Conservation (phyloP, 1,140 invertebrate species). For the Euwallacea similis region DNA sequence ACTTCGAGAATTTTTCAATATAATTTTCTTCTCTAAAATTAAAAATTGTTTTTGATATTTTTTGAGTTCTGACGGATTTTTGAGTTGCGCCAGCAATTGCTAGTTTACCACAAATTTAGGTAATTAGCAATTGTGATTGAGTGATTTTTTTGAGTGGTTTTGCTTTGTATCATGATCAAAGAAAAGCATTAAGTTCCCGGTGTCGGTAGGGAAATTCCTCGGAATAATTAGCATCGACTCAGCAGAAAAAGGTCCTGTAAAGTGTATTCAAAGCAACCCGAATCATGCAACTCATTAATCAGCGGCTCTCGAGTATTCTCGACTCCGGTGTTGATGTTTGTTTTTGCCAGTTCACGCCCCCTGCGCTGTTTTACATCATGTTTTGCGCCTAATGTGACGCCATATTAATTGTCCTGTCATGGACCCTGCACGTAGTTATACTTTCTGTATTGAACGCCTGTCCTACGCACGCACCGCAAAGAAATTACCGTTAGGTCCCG, state of each 20-base stretch:
- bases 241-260: constrained; percentile 3
- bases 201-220: too few species aligned
- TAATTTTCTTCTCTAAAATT: too few species aligned
- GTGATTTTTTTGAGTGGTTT: neutral
- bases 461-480: too few species aligned
- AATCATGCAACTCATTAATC: constrained; percentile 34
- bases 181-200: too few species aligned
- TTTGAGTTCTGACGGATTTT: too few species aligned
- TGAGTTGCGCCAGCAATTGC: too few species aligned
- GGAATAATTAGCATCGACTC: constrained; percentile 15
- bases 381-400: constrained; percentile 32
- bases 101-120: too few species aligned
- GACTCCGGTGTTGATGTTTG: constrained; percentile 24
- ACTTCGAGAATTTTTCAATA: too few species aligned
- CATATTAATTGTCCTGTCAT: constrained; percentile 18
- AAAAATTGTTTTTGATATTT: too few species aligned
- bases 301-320: neutral
- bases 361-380: constrained; percentile 26
- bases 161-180: neutral
- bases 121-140: too few species aligned
- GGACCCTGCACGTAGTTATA: neutral
- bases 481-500: too few species aligned
- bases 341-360: constrained; percentile 33
- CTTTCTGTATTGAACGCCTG: too few species aligned
- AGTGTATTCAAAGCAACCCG: constrained; percentile 15